phyloP scores from a whole-genome alignment of 2,113 vertebrate species.

The Siniperca chuatsi region DNA sequence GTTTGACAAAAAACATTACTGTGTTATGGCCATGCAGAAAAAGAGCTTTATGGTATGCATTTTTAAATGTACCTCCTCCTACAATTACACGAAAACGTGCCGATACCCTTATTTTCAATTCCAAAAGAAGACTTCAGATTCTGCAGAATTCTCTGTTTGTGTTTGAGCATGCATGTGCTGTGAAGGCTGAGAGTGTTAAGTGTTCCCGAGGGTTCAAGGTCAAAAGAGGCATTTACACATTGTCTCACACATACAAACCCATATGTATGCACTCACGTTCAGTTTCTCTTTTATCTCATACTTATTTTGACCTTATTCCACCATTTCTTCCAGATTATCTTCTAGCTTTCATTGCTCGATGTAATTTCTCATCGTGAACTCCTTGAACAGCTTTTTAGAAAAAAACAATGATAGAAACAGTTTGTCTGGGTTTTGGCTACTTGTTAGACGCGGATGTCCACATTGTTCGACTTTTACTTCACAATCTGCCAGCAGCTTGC shows the following conservation, averaged over 20 bases:
- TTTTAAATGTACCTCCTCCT: background rate
- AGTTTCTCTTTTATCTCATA: background rate
- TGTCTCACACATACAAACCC: background rate
- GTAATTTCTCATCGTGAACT: background rate
- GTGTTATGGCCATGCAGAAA: constrained; percentile 15
- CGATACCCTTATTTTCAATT: background rate
- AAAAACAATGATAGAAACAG: background rate
- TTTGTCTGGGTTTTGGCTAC: no score
- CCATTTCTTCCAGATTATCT: background rate
- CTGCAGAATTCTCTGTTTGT: background rate
- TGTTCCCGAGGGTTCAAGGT: background rate
- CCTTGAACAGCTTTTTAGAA: background rate
- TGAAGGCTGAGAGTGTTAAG: background rate
- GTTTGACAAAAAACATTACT: constrained; percentile 33
- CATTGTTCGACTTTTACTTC: background rate
- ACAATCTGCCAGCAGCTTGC: no score
- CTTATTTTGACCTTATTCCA: background rate
- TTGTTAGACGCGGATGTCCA: background rate
- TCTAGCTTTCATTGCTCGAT: background rate
- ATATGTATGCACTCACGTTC: background rate
- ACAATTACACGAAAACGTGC: background rate
- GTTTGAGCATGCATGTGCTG: background rate
- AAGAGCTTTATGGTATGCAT: background rate
- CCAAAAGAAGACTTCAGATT: background rate
- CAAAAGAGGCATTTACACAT: background rate